Base-by-base conservation (phyloP, 2,888 invertebrate genomes). In the Phorcus lineatus region DNA sequence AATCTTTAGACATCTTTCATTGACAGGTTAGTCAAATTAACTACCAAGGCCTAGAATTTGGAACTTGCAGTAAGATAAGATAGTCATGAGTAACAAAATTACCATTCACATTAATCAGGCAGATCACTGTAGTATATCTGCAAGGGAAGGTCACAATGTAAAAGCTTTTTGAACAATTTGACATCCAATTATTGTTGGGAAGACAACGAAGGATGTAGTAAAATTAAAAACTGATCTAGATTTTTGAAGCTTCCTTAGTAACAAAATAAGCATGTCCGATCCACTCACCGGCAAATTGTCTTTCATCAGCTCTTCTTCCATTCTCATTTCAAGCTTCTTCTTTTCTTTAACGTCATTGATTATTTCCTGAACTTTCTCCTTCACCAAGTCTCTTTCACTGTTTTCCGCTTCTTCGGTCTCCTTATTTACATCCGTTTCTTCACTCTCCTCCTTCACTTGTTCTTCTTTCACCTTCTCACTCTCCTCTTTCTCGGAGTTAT, bases 401-500 rank as follows among this genome's bases (percentile, higher is more conserved):
- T 40, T 62, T 24, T 67, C 66, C n/a, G 75, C 16, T n/a, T 13
- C 31, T 17, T 1, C n/a, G n/a, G 52, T 40, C 13, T 75, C 16
- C 67, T 66, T 19, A 11, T 53, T 36, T 17, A 53, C 74, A n/a
- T 66, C 78, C n/a, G 81, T 77, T 7, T 62, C 79, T 11, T 62
- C 67, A 11, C 80, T 80, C n/a, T 78, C 81, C 7, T 79, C 82
- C 24, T 80, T 78, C n/a, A 78, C 75, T 54, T 77, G 80, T 7
- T 77, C 57, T 11, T 83, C 80, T 28, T 79, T 77, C 36, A 80
- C 81, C 24, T 66, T 77, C 24, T 76, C 70, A 11, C 75, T 80
- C 74, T 81, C 80, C 62, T 79, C 79, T 47, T 82, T 78, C 24
- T 80, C 78, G 52, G 79, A 80, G 54, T 77, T 74, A 13, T 80